Conservation (phyloP, 2,888 invertebrate species). For the Dasypogon diadema region DNA sequence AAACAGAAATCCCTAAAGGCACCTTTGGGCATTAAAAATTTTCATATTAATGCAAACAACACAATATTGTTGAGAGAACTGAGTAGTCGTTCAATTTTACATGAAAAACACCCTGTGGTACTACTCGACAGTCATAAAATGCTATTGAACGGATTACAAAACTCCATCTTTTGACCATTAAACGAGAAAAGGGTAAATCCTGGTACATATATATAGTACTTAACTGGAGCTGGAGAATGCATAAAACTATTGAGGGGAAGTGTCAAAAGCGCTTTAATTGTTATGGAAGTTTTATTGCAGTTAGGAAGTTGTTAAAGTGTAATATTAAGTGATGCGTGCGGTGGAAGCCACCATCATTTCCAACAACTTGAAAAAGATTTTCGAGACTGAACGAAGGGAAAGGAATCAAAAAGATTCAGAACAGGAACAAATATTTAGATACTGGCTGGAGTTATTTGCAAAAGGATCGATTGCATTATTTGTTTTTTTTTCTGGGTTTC, state of each 20-base stretch:
- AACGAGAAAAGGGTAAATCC: constrained; percentile 30
- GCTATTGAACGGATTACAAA: constrained; percentile 38
- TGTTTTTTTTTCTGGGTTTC: too few relatives aligned
- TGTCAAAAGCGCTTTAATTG: constrained; percentile 14
- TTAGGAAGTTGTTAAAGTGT: constrained; percentile 38
- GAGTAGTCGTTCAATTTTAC: not conserved
- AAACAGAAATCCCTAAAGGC: too few relatives aligned
- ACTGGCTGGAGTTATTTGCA: too few relatives aligned
- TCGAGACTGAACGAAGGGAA: too few relatives aligned
- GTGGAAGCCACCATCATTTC: too few relatives aligned
- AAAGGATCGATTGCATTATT: too few relatives aligned
- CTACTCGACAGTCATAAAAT: constrained; percentile 26
- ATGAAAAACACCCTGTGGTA: constrained; percentile 22
- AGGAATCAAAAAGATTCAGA: too few relatives aligned
- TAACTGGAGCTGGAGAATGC: not conserved
- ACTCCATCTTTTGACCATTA: constrained; percentile 38
- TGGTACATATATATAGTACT: constrained; percentile 23
- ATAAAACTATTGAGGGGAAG: constrained; percentile 5
- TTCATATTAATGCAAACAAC: not conserved
- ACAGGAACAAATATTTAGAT: too few relatives aligned
- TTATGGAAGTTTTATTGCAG: constrained; percentile 43
- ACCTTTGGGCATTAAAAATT: too few relatives aligned
- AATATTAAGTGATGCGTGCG: not conserved
- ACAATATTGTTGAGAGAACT: not conserved
- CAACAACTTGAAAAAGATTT: too few relatives aligned